Evolutionary conservation across 92 coral and sea anemone genomes (phyloP), one percentile per base, ranked within the genome.

Genomic region (Hydrozoanthus gracilis): DNA sequence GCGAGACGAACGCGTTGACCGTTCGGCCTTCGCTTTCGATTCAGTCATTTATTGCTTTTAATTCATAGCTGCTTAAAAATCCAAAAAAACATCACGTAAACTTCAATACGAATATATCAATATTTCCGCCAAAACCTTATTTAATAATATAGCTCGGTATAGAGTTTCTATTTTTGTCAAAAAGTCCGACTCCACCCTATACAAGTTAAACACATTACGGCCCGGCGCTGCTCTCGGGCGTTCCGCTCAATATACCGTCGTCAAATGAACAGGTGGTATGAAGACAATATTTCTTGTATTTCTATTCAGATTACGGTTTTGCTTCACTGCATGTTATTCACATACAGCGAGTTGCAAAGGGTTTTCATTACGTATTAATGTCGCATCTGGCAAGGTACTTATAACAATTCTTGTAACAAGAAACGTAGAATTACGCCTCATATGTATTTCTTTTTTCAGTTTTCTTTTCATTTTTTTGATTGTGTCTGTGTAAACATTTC

Each of bases 231-330:
- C 20, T 73, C 48, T 35, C 56, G 13, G 55, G 15, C 45, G 71
- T 62, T n/a, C 60, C 54, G 83, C 52, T 61, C 72, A 78, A 55
- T 78, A 12, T 9, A n/a, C 60, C n/a, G 14, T 49, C 44, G 13
- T 60, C 83, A 78, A 44, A 56, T 6, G 66, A 78, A 60, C 83
- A 64, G 83, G 83, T 78, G 14, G 17, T 13, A 44, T 16, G 17
- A 44, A 14, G 9, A 12, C 3, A 35, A 44, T 46, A 15, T 55
- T 77, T 20, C 70, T 56, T 44, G 83, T 77, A 39, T 78, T 60
- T n/a, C 52, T 78, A 78, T 78, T 78, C 83, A 78, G 27, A 60
- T 44, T 14, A 52, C 49, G 35, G 54, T 14, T 60, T 6, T 60
- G 56, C 39, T 44, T 78, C 71, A 60, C 51, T 60, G 72, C 51